Percentiles rank a stretch among this genome's conserved stretches.
These are phyloP conservation scores for Pseudachorutes palmiensis DNA, from an alignment of 1,140 invertebrate genomes.

Conservation along the genomic window DNA sequence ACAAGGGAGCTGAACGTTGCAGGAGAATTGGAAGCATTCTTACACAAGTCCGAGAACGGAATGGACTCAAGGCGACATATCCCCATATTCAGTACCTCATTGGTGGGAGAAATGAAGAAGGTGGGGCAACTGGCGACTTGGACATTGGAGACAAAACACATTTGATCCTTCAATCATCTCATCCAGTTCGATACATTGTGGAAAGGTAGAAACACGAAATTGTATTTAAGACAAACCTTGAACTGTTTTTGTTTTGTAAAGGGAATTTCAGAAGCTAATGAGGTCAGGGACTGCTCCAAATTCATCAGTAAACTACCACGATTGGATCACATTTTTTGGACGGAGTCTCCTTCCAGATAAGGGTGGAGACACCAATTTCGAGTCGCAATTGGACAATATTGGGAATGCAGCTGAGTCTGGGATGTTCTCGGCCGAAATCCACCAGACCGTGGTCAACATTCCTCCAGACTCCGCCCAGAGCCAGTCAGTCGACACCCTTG, in stretches of 20 bases:
- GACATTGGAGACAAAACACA: slow-evolving; percentile 35
- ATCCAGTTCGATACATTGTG: slow-evolving; percentile 33
- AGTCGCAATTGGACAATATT: slow-evolving; percentile 21
- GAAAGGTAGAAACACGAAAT: slow-evolving; percentile 29
- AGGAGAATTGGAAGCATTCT: slow-evolving; percentile 14
- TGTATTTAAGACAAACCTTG: too few relatives aligned
- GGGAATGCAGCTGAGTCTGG: slow-evolving; percentile 28
- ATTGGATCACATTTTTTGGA: slow-evolving; percentile 35
- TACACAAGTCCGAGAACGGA: slow-evolving; percentile 13
- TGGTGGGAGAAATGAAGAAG: slow-evolving; percentile 10
- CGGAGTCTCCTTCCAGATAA: slow-evolving; percentile 16
- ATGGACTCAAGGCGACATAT: slow-evolving; percentile 17
- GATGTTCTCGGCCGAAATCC: slow-evolving; percentile 36
- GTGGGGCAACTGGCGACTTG: slow-evolving; percentile 14
- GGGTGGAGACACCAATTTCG: slow-evolving; percentile 1
- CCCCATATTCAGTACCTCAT: slow-evolving; percentile 32
- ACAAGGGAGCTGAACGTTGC: not conserved
- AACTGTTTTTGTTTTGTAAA: too few relatives aligned
- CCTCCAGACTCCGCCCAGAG: slow-evolving; percentile 11
- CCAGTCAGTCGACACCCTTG: not conserved
- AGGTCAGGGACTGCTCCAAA: not conserved
- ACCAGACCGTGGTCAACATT: slow-evolving; percentile 32
- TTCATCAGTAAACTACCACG: slow-evolving; percentile 24
- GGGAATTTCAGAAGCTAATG: slow-evolving; percentile 27
- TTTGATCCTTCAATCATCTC: slow-evolving; percentile 32